Evolutionary conservation across 2,113 vertebrate species (phyloP).

Genomic region (Aegotheles bennettii): DNA sequence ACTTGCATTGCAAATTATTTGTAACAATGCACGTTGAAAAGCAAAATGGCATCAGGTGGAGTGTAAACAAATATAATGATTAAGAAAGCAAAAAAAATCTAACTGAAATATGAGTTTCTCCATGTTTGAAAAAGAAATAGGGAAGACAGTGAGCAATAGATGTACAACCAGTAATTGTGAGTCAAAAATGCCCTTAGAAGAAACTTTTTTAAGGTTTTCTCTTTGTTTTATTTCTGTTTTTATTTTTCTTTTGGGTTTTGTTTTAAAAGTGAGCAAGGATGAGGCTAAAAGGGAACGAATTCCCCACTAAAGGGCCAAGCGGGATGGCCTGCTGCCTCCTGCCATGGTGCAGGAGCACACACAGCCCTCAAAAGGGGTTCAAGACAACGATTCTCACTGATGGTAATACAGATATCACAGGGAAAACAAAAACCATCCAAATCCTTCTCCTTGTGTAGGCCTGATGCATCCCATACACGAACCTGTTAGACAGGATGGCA

Average conservation of each 20-base stretch:
- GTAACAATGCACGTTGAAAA: background rate
- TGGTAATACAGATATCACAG: background rate
- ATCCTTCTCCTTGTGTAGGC: background rate
- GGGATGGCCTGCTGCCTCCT: background rate
- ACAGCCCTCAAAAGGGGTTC: background rate
- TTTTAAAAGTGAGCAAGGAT: background rate
- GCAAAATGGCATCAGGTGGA: background rate
- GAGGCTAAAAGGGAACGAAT: slow-evolving; percentile 24
- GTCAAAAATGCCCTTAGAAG: background rate
- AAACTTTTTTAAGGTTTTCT: background rate
- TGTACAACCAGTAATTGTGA: background rate
- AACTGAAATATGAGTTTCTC: background rate
- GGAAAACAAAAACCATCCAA: background rate
- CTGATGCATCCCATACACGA: fast-evolving
- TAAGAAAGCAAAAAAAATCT: background rate
- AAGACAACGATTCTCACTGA: background rate
- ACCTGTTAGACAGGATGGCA: fast-evolving
- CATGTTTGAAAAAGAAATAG: background rate
- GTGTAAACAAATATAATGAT: background rate
- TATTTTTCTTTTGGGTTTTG: background rate
- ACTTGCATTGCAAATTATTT: background rate
- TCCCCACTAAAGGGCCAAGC: background rate
- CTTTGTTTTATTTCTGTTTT: background rate
- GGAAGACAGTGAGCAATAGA: background rate
- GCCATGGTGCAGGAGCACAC: background rate